Conservation (phyloP, 1,140 invertebrate genomes). For the Trichogramma pretiosum region DNA sequence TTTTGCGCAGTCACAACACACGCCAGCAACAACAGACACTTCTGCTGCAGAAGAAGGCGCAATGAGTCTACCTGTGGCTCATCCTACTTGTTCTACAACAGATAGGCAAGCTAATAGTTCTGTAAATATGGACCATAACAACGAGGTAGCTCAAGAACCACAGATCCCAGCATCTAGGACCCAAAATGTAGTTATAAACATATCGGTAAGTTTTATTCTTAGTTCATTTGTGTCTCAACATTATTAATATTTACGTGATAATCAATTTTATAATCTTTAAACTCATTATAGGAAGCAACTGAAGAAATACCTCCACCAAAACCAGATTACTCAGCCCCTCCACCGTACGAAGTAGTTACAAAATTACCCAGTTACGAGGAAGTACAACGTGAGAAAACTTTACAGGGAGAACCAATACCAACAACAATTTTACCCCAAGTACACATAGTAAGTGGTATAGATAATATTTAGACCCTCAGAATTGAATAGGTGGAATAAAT, state of each 20-base stretch:
- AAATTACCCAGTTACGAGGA: slow-evolving; percentile 87
- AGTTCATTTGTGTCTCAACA: too few relatives aligned
- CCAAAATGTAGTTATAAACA: neutral
- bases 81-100: slow-evolving; percentile 1
- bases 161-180: slow-evolving; percentile 10
- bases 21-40: slow-evolving; percentile 1
- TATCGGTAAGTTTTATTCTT: slow-evolving; percentile 1
- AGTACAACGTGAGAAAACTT: slow-evolving; percentile 73
- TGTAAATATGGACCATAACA: neutral
- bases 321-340: slow-evolving; percentile 73
- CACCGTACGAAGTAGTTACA: slow-evolving; percentile 71
- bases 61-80: slow-evolving; percentile 2
- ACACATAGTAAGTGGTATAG: slow-evolving; percentile 31
- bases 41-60: too few relatives aligned
- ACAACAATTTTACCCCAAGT: slow-evolving; percentile 38
- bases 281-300: too few relatives aligned
- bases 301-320: slow-evolving; percentile 68
- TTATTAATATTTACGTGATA: too few relatives aligned
- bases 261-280: too few relatives aligned
- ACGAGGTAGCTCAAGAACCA: slow-evolving; percentile 1
- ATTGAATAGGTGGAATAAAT: too few relatives aligned
- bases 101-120: slow-evolving; percentile 3
- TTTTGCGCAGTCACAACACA: slow-evolving; percentile 5
- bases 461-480: too few relatives aligned
- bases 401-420: slow-evolving; percentile 58